Base-by-base conservation (phyloP, 92 coral and sea anemone species). In the Paragorgia papillata region DNA sequence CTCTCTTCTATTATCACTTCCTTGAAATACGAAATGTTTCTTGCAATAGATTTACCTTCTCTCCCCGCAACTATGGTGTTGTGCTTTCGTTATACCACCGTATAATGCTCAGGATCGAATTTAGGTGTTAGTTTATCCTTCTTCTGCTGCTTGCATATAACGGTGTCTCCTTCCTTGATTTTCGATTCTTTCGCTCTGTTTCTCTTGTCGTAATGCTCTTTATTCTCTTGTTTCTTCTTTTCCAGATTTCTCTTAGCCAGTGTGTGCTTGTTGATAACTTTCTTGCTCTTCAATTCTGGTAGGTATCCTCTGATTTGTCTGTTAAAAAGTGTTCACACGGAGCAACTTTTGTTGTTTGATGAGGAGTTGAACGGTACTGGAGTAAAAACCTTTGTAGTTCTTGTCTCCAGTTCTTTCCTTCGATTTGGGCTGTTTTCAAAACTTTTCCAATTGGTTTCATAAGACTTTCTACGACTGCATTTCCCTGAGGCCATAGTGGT, bases 321-420 rank as follows among this genome's bases (percentile, higher is more conserved):
- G 71, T 76, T 76, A 58, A 76, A 76, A 19, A 61, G 54, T 48
- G 37, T 20, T 61, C 75, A 65, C 83, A 65, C 30, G 83, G 83
- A 26, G 83, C 75, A 66, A 79, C 49, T 25, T 63, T 51, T 34
- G 62, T 63, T 19, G 83, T 63, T 50, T 54, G 48, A 77, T 63
- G 76, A 19, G 75, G 83, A 55, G 79, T 69, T 57, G 84, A 79
- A 13, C 83, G 78, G 35, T 79, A 66, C 24, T 66, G 50, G 35
- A 66, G 66, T 15, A 79, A 61, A 57, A 79, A 79, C 31, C 61
- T 66, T 31, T 79, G 83, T n/a, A 79, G 63, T 46, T 80, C 83
- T 79, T 79, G 76, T 79, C 44, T 79, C 83, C 76, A 79, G 37
- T 79, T 79, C 37, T 65, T 79, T 31, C 79, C 69, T 56, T 69